Conservation (phyloP, 1,140 invertebrate species). For the Cylas formicarius region DNA sequence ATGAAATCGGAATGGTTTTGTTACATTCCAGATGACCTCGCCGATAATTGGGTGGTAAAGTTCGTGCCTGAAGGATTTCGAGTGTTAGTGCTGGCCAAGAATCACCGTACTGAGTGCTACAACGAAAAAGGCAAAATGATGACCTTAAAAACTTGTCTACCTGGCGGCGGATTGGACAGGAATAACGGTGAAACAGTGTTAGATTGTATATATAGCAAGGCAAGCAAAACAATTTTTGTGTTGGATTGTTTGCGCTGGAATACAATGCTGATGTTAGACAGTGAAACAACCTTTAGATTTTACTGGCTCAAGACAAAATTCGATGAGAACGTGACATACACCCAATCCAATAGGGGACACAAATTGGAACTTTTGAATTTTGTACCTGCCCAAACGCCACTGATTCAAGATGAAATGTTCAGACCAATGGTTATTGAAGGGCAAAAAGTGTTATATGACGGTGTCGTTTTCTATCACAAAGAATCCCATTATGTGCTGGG, state of each 20-base stretch:
- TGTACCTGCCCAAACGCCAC: conserved; percentile 25
- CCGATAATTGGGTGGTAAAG: conserved; percentile 72
- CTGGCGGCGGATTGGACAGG: conserved; percentile 56
- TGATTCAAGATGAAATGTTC: conserved; percentile 45
- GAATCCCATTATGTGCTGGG: conserved; percentile 69
- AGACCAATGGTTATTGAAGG: conserved; percentile 30
- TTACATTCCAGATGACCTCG: conserved; percentile 73
- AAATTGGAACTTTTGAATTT: conserved; percentile 20
- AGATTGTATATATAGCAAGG: conserved; percentile 70
- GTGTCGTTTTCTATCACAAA: conserved; percentile 77
- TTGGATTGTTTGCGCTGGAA: conserved; percentile 82
- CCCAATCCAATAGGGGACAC: conserved; percentile 15
- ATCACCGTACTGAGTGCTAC: conserved; percentile 42
- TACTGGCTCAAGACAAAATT: conserved; percentile 68
- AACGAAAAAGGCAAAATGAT: conserved; percentile 14
- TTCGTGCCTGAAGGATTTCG: conserved; percentile 76
- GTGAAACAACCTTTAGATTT: conserved; percentile 68
- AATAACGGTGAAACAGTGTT: conserved; percentile 51
- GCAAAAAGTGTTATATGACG: conserved; percentile 54
- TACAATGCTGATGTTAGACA: conserved; percentile 63
- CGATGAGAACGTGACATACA: conserved; percentile 48
- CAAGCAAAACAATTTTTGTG: conserved; percentile 61
- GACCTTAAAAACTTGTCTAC: conserved; percentile 45
- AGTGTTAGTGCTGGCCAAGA: conserved; percentile 66
- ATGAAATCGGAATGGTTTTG: conserved; percentile 90